Evolutionary conservation across 64 coral and sea anemone species (phyloP), one percentile per base, ranked within the genome.

Genomic region (Platygyra sinensis): DNA sequence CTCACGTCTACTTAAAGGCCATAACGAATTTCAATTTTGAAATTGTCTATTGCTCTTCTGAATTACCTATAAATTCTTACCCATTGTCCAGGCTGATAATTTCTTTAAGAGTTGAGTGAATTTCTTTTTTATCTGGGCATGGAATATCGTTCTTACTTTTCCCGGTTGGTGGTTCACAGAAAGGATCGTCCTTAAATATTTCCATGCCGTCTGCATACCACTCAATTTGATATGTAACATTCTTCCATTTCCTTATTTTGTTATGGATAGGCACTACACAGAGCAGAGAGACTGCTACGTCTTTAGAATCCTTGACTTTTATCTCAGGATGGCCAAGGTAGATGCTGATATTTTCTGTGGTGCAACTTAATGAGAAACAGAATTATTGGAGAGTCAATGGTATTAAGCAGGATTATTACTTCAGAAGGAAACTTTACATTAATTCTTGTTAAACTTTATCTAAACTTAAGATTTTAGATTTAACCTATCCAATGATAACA

Each of bases 151-250:
- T 60, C 78, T 31, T 25, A 2, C 4, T 20, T 32, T 60, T 0
- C 0, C n/a, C n/a, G 16, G 2, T 36, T 60, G 9, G 24, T 60
- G 78, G 78, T 28, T 55, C 17, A 25, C 78, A 80, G 72, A 83
- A 91, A 33, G 28, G 67, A 61, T 11, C 72, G 10, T 69, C 72
- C 73, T 18, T 62, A 57, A 16, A 33, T 16, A 1, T 42, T 2
- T 61, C 18, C 14, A 0, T 22, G 14, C 89, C 79, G 42, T 91
- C 72, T 16, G 71, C 76, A 42, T 82, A 91, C 89, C 89, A 91
- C 14, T 83, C 38, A 74, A 91, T 59, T 9, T 57, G 12, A 76
- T 82, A 91, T 25, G 89, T 82, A 0, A 91, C 89, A 80, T 91
- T 91, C 72, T 82, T 91, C 89, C 89, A 91, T 17, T 15, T 5